Evolutionary conservation across 2,113 vertebrate species (phyloP), one percentile per base, ranked within the genome.

Genomic region (Macroglossus sobrinus): DNA sequence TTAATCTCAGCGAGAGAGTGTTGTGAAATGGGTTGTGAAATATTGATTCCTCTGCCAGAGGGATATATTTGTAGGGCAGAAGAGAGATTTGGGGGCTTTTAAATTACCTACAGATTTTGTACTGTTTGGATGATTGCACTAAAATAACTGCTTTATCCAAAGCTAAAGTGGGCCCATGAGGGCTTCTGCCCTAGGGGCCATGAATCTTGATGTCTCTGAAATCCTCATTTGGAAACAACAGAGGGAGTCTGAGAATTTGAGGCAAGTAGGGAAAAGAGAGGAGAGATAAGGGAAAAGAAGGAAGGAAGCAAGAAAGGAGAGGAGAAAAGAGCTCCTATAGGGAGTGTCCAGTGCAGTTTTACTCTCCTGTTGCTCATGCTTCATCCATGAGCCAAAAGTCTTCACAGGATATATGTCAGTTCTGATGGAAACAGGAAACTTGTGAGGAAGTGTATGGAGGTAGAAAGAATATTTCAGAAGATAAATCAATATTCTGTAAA

Each of bases 361-460:
- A 57, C 72, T n/a, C 69, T 55, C 69, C 68, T 5, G 21, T 8
- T 14, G 2, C 35, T 6, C 1, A 2, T 0, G 1, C 87, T 50
- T 40, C 12, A 0, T 85, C 76, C 61, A 7, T 24, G 38, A 89
- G 63, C 89, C 0, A 2, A 82, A 45, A 53, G 81, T 3, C 59
- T 75, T 78, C 8, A 6, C 22, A 78, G 68, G 72, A 78, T 35
- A 78, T 33, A 8, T 7, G 12, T 40, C 2, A 38, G 24, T 59
- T 43, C 86, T 89, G 78, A n/a, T 35, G 95, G 93, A 93, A 94
- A 96, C 93, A 95, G 95, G 95, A 94, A 97, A 30, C 33, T 12
- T 3, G 47, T 0, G 11, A 57, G 74, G 89, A 95, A 92, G 91
- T 47, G 38, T 82, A n/a, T 14, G 13, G 89, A 66, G 81, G 80